phyloP scores from a whole-genome alignment of 2,797 vertebrate species.

The Coregonus suidteri region DNA sequence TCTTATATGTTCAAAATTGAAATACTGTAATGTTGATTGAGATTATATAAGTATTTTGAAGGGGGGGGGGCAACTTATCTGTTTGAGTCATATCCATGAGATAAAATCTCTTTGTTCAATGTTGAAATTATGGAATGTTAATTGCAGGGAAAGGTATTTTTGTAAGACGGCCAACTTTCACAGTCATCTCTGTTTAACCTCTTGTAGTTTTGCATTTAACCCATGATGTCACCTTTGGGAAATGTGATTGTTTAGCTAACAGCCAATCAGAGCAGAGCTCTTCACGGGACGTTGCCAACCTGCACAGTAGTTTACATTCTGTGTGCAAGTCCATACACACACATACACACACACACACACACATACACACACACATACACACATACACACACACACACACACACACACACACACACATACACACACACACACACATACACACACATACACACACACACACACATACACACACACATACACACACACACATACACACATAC shows the following conservation, averaged over 20 bases:
- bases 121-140: background rate
- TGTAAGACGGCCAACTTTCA: background rate
- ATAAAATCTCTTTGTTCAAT: background rate
- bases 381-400: too few relatives aligned
- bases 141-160: background rate
- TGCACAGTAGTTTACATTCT: constrained; percentile 9
- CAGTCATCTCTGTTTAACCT: background rate
- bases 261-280: background rate
- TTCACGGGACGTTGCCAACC: background rate
- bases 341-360: too few relatives aligned
- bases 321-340: background rate
- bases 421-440: background rate
- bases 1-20: background rate
- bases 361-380: too few relatives aligned
- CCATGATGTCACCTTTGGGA: background rate
- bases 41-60: background rate
- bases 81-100: background rate
- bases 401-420: background rate
- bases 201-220: constrained; percentile 3
- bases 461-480: too few relatives aligned
- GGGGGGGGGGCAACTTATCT: too few relatives aligned
- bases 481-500: too few relatives aligned
- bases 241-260: background rate
- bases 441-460: background rate
- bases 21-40: too few relatives aligned